These are phyloP conservation scores for Trachelus troglodyta DNA, from an alignment of 2,888 invertebrate genomes.

Conservation along the genomic window DNA sequence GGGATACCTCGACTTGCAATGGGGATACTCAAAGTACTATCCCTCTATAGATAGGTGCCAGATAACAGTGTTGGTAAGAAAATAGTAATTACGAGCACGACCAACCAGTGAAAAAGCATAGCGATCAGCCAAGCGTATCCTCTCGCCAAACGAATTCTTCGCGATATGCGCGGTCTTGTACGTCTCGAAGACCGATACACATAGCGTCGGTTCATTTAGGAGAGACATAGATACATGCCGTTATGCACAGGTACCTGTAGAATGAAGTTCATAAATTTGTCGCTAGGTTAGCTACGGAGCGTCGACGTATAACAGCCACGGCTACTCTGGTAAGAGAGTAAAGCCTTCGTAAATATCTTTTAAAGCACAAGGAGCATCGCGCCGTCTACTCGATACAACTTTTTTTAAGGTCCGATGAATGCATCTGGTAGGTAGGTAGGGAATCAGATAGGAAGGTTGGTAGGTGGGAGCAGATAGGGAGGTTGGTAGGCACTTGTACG, in stretches of 20 bases:
- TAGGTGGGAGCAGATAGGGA: neutral
- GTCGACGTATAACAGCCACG: neutral
- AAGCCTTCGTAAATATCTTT: neutral
- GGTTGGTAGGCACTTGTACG: neutral
- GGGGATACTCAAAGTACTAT: neutral
- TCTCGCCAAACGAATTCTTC: conserved; percentile 6
- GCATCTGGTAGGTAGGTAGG: neutral
- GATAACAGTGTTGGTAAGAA: conserved; percentile 43
- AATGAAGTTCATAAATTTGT: neutral
- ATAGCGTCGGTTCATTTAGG: neutral
- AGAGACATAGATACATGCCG: neutral
- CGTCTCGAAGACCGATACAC: neutral
- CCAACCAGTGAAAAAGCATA: conserved; percentile 16
- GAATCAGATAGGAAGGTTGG: too few species aligned
- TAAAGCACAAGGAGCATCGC: neutral
- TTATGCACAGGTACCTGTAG: neutral
- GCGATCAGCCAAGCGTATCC: conserved; percentile 29
- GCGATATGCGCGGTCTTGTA: neutral
- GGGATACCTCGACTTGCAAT: neutral
- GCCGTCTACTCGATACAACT: neutral
- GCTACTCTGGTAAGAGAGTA: neutral
- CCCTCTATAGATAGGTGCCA: conserved; percentile 34
- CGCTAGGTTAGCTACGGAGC: neutral
- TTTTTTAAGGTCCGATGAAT: neutral
- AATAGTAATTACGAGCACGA: conserved; percentile 46